Percentiles rank a stretch among this genome's conserved stretches.
Conservation (phyloP, 2,113 vertebrate genomes). For the Trinectes maculatus region DNA sequence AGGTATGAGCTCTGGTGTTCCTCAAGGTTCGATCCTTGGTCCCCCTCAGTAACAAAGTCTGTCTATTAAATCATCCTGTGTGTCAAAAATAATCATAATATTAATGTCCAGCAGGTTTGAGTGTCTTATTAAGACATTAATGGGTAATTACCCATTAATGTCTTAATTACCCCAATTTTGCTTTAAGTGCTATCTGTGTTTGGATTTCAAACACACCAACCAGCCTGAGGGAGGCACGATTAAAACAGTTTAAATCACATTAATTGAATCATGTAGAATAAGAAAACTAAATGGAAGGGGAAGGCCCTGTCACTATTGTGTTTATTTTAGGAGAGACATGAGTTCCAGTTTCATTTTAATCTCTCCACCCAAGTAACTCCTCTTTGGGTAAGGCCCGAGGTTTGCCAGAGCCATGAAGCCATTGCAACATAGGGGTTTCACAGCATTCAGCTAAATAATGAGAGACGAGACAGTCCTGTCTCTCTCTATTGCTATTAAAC, state of each 20-base stretch:
- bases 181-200: no score
- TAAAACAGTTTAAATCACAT: background rate
- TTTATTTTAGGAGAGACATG: no score
- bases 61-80: background rate
- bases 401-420: conserved; percentile 15
- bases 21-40: background rate
- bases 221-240: background rate
- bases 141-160: no score
- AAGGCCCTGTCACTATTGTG: no score
- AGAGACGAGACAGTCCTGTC: conserved; percentile 46
- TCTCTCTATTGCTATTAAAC: conserved; percentile 46
- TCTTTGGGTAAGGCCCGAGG: background rate
- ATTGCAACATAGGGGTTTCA: conserved; percentile 21
- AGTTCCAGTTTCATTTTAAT: background rate
- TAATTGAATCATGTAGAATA: background rate
- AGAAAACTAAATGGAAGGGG: background rate
- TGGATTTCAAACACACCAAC: background rate
- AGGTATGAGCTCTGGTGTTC: background rate
- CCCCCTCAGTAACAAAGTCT: no score
- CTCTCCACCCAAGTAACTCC: background rate
- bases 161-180: no score
- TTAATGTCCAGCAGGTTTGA: background rate
- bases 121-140: no score
- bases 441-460: conserved; percentile 41
- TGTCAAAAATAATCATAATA: background rate